phyloP scores from a whole-genome alignment of 2,888 invertebrate species.

The Dromius quadrimaculatus region DNA sequence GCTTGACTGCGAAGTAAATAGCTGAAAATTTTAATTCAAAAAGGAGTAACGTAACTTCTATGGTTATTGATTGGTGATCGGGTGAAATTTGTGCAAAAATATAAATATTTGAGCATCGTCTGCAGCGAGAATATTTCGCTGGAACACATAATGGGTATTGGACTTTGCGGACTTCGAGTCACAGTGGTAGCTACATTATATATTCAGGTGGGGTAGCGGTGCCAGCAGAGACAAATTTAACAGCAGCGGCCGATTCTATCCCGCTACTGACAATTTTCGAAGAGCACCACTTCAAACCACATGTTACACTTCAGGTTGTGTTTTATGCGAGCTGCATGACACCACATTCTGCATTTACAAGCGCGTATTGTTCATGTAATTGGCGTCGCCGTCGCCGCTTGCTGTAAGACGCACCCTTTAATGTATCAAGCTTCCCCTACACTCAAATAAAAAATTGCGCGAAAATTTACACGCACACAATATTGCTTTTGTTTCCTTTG shows the following conservation, averaged over 20 bases:
- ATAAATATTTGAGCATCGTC: too few species aligned
- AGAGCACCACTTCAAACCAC: conserved; percentile 68
- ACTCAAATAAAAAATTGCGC: conserved; percentile 40
- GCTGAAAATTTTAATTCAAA: too few species aligned
- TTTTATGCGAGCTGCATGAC: conserved; percentile 67
- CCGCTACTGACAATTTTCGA: conserved; percentile 67
- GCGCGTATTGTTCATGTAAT: conserved; percentile 44
- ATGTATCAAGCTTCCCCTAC: conserved; percentile 12
- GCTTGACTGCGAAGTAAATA: too few species aligned
- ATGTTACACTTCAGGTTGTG: conserved; percentile 67
- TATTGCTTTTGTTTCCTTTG: conserved; percentile 3
- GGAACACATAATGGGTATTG: too few species aligned
- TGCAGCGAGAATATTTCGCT: too few species aligned
- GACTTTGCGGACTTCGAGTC: too few species aligned
- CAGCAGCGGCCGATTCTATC: conserved; percentile 19
- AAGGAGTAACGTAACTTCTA: too few species aligned
- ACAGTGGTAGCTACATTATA: conserved; percentile 40
- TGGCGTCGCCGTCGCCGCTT: neutral
- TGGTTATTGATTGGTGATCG: too few species aligned
- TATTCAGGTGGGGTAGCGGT: conserved; percentile 43
- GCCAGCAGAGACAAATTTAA: conserved; percentile 26
- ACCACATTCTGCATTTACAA: conserved; percentile 58
- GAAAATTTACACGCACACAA: conserved; percentile 35
- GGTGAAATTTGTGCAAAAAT: too few species aligned
- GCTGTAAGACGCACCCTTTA: conserved; percentile 8